These are phyloP conservation scores for Apeira syringaria DNA, from an alignment of 2,888 invertebrate species.

Conservation along the genomic window DNA sequence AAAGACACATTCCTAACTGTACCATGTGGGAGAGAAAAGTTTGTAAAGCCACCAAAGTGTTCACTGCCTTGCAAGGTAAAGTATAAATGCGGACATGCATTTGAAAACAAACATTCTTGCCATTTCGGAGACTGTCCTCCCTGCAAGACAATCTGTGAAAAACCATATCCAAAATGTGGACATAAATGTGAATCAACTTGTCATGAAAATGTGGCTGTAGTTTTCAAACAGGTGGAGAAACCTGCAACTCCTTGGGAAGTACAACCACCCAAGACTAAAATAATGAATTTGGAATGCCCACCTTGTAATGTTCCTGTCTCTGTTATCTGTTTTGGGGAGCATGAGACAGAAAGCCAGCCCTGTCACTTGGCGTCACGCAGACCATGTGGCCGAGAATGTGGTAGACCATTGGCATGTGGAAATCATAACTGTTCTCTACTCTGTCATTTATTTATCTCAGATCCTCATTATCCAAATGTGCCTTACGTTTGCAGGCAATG, in stretches of 20 bases:
- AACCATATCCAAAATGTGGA: constrained; percentile 80
- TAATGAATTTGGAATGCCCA: constrained; percentile 86
- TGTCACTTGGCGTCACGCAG: constrained; percentile 87
- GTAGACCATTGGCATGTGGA: constrained; percentile 87
- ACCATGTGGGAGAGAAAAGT: constrained; percentile 92
- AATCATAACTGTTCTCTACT: constrained; percentile 89
- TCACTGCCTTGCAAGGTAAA: constrained; percentile 88
- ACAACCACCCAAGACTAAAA: constrained; percentile 73
- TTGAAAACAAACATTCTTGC: constrained; percentile 89
- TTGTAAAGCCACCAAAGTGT: constrained; percentile 92
- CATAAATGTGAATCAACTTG: constrained; percentile 90
- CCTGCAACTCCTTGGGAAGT: constrained; percentile 88
- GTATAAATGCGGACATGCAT: constrained; percentile 92
- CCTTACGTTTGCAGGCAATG: constrained; percentile 69
- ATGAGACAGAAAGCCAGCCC: constrained; percentile 87
- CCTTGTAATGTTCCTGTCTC: constrained; percentile 88
- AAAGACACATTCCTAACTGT: constrained; percentile 90
- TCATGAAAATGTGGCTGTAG: constrained; percentile 88
- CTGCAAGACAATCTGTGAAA: constrained; percentile 90
- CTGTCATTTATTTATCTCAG: constrained; percentile 85
- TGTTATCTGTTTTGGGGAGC: constrained; percentile 88
- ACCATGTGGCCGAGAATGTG: constrained; percentile 92
- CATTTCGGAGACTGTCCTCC: constrained; percentile 94
- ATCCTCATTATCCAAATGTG: constrained; percentile 69
- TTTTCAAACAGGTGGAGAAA: constrained; percentile 82